Base-by-base conservation (phyloP, 2,113 vertebrate species). In the Indicator maculatus region DNA sequence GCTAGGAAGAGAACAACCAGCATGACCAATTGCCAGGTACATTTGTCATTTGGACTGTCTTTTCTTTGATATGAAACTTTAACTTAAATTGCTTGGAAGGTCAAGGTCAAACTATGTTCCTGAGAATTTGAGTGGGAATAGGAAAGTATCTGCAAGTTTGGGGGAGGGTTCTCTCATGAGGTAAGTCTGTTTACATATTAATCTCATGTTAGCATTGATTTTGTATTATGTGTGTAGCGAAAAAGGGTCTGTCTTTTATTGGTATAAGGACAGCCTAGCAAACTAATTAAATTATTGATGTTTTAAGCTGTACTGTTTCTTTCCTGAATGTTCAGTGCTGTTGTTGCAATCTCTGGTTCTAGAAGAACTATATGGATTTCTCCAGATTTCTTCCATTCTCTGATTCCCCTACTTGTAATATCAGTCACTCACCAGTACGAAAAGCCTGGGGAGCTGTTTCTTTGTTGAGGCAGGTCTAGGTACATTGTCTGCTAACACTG, bases 11-110 rank as follows among this genome's bases (percentile, higher is more conserved):
- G n/a, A 66, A 33, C 10, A 58, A 6, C 87, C 26, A 45, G 63
- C 30, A 41, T 60, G n/a, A 27, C 0, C 7, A 20, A 60, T 64
- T 50, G 36, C 26, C 31, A 44, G 2, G 11, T 4, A 3, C 1
- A 3, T 64, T 88, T 81, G 27, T 80, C 9, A n/a, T 60, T 73
- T 69, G 11, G 19, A 41, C 11, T 87, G 15, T 52, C 18, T 78
- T 73, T 39, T 50, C 27, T 52, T 39, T 27, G 39, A 4, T 45
- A 16, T 39, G 30, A 86, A 90, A 69, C 16, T 80, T 71, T 8
- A 30, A 55, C 27, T 72, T 70, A 6, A 33, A 5, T 66, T 28
- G 8, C 1, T 82, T 56, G 33, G 12, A 85, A 79, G 24, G 19
- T 61, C 23, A 86, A 76, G 24, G 16, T 61, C 19, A 67, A 50